These are phyloP conservation scores for Saguinus imperator DNA, from an alignment of 2,113 vertebrate genomes.

Conservation along the genomic window DNA sequence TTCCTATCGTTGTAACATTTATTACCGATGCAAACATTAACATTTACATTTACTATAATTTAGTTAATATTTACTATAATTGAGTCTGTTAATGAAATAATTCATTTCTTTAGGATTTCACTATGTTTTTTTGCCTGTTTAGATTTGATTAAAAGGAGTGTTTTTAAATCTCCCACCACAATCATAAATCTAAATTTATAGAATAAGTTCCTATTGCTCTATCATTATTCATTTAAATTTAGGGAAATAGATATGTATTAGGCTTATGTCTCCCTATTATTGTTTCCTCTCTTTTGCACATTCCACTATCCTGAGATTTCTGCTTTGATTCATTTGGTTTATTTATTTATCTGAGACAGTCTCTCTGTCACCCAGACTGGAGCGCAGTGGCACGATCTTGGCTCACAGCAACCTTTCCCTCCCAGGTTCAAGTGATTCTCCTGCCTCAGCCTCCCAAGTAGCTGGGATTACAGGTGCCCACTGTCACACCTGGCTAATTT, in stretches of 20 bases:
- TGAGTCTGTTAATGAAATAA: background rate
- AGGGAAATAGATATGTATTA: background rate
- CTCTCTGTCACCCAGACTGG: too few relatives aligned
- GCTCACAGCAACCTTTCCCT: too few relatives aligned
- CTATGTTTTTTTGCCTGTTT: background rate
- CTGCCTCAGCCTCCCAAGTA: too few relatives aligned
- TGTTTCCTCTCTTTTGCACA: background rate
- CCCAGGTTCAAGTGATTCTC: too few relatives aligned
- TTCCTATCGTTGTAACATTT: too few relatives aligned
- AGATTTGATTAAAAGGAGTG: background rate
- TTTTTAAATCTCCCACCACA: slow-evolving; percentile 2
- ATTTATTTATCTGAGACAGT: too few relatives aligned
- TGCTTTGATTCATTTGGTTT: background rate
- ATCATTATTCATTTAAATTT: background rate
- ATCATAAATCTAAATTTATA: background rate
- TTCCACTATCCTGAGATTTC: background rate
- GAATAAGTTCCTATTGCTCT: background rate
- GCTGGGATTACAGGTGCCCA: too few relatives aligned
- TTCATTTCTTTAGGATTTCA: background rate
- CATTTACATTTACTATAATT: too few relatives aligned
- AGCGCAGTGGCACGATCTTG: too few relatives aligned
- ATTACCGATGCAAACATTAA: too few relatives aligned
- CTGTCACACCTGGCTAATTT: too few relatives aligned
- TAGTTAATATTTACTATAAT: background rate
- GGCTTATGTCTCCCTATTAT: background rate